Evolutionary conservation across 1,140 invertebrate genomes (phyloP), one percentile per base, ranked within the genome.

Genomic region (Thalassaphorura encarpata): DNA sequence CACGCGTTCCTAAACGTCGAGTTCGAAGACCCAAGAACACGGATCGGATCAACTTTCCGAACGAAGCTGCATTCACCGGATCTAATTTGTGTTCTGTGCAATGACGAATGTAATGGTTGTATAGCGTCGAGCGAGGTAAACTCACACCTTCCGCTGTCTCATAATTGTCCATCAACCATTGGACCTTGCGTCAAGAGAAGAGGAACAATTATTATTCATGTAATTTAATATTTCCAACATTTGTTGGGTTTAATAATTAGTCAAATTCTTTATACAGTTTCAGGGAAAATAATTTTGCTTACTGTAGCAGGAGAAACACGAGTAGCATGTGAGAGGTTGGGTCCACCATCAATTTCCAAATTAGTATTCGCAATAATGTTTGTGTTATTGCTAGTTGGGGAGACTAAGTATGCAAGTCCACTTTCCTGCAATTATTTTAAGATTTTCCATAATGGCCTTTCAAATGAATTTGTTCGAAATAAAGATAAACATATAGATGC

Each of bases 221-320:
- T 36, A 36, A 36, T 11, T n/a, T 36, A 11, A 36, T 11, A 36
- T n/a, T n/a, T 36, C 33, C 33, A 36, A n/a, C 33, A n/a, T 11
- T 11, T 11, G 11, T 36, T 36, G n/a, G 11, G n/a, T 11, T 36
- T 36, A 36, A 11, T 36, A 36, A 36, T 36, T 36, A 36, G 11
- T 11, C 11, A 36, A 11, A 11, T 36, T n/a, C 11, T n/a, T 36
- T 36, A 36, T n/a, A 11, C 11, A 36, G 11, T 36, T 36, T 36
- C 33, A 36, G 11, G 11, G 33, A 11, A 11, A 36, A 36, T 68
- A 62, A 64, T 56, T 60, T 60, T 68, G 82, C 83, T 85, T 82
- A 90, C 87, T 71, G 87, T 89, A 66, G 85, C 86, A 66, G 87
- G 87, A 67, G 87, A 89, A 66, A 89, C 85, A 69, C 87, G 78